These are phyloP conservation scores for Sciurus vulgaris DNA, from an alignment of 2,797 vertebrate genomes.

Conservation along the genomic window DNA sequence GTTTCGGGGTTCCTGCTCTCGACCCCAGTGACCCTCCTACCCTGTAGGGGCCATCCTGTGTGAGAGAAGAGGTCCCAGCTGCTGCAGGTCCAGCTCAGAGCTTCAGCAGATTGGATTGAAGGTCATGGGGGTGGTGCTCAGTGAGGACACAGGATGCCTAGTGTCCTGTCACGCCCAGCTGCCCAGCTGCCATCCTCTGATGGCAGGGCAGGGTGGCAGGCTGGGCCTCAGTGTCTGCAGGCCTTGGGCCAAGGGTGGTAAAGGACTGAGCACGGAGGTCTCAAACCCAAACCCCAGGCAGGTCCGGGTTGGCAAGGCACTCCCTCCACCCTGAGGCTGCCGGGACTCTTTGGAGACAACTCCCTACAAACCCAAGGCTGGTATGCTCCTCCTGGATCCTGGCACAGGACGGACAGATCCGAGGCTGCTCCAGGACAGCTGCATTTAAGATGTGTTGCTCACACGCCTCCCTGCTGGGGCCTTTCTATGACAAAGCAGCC, in stretches of 20 bases:
- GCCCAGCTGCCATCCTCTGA: fast-evolving
- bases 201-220: not conserved
- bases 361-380: not conserved
- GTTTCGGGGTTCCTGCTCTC: not conserved
- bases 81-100: not conserved
- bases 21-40: not conserved
- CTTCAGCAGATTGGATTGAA: not conserved
- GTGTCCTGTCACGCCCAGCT: fast-evolving
- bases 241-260: not conserved
- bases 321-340: too few species aligned
- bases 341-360: too few species aligned
- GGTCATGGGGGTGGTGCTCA: fast-evolving
- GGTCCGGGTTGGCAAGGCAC: too few species aligned
- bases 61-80: not conserved
- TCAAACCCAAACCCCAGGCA: not conserved
- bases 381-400: not conserved
- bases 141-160: not conserved
- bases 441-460: fast-evolving
- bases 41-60: not conserved
- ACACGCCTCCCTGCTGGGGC: fast-evolving
- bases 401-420: fast-evolving
- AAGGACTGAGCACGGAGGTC: fast-evolving
- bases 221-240: fast-evolving
- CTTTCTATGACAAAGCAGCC: not conserved
- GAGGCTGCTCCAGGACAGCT: not conserved